Percentiles rank a stretch among this genome's conserved stretches.
phyloP scores from a whole-genome alignment of 2,888 invertebrate genomes.

The Synanthedon vespiformis region DNA sequence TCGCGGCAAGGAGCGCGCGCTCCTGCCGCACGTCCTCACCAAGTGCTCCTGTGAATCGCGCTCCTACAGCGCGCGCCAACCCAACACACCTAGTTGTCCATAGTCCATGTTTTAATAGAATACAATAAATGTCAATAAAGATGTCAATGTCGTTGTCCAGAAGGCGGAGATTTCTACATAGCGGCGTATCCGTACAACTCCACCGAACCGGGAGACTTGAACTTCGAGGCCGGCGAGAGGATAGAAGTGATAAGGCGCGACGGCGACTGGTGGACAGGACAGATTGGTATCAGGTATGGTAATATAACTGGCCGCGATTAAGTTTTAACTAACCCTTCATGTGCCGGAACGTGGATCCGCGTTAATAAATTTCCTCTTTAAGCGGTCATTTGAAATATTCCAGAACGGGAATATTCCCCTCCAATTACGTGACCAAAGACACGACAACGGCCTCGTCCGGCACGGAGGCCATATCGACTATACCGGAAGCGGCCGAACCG shows the following conservation, averaged over 20 bases:
- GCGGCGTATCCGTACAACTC: slow-evolving; percentile 93
- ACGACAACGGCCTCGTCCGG: slow-evolving; percentile 39
- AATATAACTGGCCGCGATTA: too few species aligned
- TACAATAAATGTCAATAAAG: too few species aligned
- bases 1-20: too few species aligned
- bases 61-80: too few species aligned
- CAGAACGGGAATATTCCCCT: slow-evolving; percentile 94
- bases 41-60: too few species aligned
- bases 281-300: slow-evolving; percentile 79
- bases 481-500: slow-evolving; percentile 49
- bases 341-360: too few species aligned
- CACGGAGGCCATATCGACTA: slow-evolving; percentile 30
- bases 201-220: slow-evolving; percentile 89
- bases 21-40: too few species aligned
- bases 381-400: background rate
- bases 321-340: too few species aligned
- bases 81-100: too few species aligned
- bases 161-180: slow-evolving; percentile 81
- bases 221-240: slow-evolving; percentile 87
- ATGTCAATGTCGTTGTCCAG: slow-evolving; percentile 14
- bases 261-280: slow-evolving; percentile 99
- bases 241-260: slow-evolving; percentile 90
- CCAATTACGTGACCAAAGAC: slow-evolving; percentile 88
- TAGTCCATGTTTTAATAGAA: too few species aligned
- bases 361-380: too few species aligned